Conservation (phyloP, 2,888 invertebrate genomes). For the Barypeithes pellucidus region DNA sequence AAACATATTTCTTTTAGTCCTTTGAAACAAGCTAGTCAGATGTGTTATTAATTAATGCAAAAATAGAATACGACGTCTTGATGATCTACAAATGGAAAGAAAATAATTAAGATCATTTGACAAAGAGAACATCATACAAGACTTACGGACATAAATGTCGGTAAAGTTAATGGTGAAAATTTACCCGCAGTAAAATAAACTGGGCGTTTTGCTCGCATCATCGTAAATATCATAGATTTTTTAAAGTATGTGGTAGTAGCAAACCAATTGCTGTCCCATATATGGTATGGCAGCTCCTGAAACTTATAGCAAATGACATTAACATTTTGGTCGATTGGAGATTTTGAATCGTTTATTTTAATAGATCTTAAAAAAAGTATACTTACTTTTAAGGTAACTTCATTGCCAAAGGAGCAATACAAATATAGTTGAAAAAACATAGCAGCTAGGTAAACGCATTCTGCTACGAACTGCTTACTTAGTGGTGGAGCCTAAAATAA, state of each 20-base stretch:
- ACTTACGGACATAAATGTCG: slow-evolving; percentile 65
- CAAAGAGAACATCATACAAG: neutral
- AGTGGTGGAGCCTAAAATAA: slow-evolving; percentile 61
- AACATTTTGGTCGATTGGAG: neutral
- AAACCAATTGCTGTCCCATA: slow-evolving; percentile 66
- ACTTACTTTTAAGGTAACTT: slow-evolving; percentile 64
- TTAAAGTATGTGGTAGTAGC: slow-evolving; percentile 60
- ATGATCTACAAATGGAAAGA: slow-evolving; percentile 59
- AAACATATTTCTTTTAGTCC: too few relatives aligned
- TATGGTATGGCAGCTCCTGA: slow-evolving; percentile 60
- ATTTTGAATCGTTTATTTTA: too few relatives aligned
- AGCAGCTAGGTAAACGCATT: slow-evolving; percentile 64
- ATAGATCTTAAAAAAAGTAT: too few relatives aligned
- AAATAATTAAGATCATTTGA: neutral
- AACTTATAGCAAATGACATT: slow-evolving; percentile 57
- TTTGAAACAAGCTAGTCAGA: slow-evolving; percentile 32
- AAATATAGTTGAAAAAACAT: slow-evolving; percentile 64
- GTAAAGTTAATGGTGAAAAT: slow-evolving; percentile 65
- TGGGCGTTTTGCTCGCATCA: slow-evolving; percentile 64
- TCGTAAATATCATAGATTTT: slow-evolving; percentile 64
- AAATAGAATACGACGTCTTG: slow-evolving; percentile 63
- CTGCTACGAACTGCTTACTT: slow-evolving; percentile 65
- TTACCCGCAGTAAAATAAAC: slow-evolving; percentile 66
- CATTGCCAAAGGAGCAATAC: slow-evolving; percentile 65
- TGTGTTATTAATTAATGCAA: slow-evolving; percentile 61